phyloP scores from a whole-genome alignment of 2,888 invertebrate genomes.

The Phytoseiulus persimilis region DNA sequence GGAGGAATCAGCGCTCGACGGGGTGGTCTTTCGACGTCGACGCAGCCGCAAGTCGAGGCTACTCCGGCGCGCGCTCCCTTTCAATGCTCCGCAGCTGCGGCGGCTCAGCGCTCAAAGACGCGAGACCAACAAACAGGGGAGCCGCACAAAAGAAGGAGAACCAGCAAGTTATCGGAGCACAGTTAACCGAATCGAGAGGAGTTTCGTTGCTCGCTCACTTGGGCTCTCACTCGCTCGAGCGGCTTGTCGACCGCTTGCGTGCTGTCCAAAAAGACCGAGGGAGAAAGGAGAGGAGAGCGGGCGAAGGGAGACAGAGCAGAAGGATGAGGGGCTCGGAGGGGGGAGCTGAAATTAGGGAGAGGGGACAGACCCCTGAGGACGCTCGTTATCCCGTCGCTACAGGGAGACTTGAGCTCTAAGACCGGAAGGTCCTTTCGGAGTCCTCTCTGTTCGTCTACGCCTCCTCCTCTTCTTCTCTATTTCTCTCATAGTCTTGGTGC shows the following conservation, averaged over 20 bases:
- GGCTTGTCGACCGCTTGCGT: not conserved
- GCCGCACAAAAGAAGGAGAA: not conserved
- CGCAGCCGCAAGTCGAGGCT: not conserved
- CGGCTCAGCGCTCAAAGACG: not conserved
- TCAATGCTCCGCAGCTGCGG: not conserved
- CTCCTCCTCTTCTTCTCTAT: not conserved
- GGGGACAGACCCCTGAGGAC: conserved; percentile 6
- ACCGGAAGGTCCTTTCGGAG: conserved; percentile 23
- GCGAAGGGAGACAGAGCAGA: not conserved
- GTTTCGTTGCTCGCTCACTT: not conserved
- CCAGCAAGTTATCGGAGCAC: not conserved
- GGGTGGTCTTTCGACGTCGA: not conserved
- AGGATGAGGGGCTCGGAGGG: not conserved
- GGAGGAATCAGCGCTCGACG: not conserved
- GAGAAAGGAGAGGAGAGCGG: too few relatives aligned
- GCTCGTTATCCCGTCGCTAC: conserved; percentile 6
- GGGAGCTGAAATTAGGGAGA: not conserved
- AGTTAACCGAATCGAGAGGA: not conserved
- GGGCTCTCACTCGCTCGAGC: not conserved
- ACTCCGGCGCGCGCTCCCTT: not conserved
- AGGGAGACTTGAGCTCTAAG: not conserved
- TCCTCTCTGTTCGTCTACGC: not conserved
- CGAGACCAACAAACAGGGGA: not conserved
- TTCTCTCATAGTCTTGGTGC: not conserved
- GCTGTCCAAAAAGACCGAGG: not conserved